A percentile compares a stretch with the other conserved stretches of the same genome.
phyloP scores from a whole-genome alignment of 2,797 vertebrate species.

The Graptemys geographica region DNA sequence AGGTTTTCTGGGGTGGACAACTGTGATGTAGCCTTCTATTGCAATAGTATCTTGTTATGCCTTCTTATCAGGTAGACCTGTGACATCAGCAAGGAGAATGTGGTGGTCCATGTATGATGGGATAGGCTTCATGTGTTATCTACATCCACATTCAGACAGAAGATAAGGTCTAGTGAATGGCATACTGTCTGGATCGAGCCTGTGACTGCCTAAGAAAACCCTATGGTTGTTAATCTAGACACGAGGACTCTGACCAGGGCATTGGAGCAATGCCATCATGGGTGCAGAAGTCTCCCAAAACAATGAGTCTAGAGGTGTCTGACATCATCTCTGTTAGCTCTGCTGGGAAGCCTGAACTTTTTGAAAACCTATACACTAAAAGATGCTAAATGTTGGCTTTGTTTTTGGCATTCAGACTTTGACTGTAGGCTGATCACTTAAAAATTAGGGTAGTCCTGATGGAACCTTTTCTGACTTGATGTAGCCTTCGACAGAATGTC shows the following conservation, averaged over 20 bases:
- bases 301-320: neutral
- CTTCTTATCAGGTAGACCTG: no score
- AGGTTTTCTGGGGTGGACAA: no score
- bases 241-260: neutral
- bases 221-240: neutral
- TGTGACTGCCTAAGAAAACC: neutral
- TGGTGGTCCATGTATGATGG: neutral
- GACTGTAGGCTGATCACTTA: no score
- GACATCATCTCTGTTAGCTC: accelerated
- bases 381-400: neutral
- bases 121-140: neutral
- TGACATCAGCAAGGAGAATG: no score
- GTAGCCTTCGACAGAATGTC: no score
- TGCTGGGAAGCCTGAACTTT: neutral
- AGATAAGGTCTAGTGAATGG: neutral
- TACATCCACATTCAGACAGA: neutral
- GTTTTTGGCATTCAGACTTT: neutral
- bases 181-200: neutral
- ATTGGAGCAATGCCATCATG: neutral
- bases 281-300: neutral
- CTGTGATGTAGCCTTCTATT: no score
- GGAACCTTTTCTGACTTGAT: no score
- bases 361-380: neutral
- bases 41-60: no score
- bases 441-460: no score